Percentiles rank a stretch among this genome's conserved stretches.
Conservation (phyloP, 2,888 invertebrate species). For the Oscheius sp. region DNA sequence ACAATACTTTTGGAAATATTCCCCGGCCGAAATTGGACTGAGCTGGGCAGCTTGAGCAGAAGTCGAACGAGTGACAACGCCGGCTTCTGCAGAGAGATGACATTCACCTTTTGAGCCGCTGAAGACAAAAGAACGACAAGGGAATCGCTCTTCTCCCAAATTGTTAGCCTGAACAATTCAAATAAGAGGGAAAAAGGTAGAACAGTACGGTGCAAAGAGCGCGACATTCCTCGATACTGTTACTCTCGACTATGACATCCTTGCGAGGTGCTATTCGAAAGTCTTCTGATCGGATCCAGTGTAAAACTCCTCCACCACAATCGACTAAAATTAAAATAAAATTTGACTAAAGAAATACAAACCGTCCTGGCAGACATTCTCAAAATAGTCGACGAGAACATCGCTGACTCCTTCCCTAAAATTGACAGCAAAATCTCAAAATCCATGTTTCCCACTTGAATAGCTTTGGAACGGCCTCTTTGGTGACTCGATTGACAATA, state of each 20-base stretch:
- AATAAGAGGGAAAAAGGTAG: not conserved
- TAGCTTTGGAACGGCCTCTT: conserved; percentile 53
- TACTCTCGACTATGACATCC: conserved; percentile 67
- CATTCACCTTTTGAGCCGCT: conserved; percentile 64
- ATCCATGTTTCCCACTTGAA: conserved; percentile 48
- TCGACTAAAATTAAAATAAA: conserved; percentile 51
- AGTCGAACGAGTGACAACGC: conserved; percentile 30
- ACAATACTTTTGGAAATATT: conserved; percentile 71
- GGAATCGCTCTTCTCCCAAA: conserved; percentile 65
- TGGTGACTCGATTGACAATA: conserved; percentile 66
- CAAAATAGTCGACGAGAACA: conserved; percentile 71
- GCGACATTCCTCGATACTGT: conserved; percentile 40
- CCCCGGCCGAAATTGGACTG: conserved; percentile 61
- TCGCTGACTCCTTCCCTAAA: conserved; percentile 58
- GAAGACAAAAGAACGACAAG: conserved; percentile 68
- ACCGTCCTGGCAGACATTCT: conserved; percentile 71
- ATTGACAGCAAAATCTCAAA: conserved; percentile 10
- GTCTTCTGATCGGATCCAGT: conserved; percentile 69
- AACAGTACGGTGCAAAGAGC: conserved; percentile 47
- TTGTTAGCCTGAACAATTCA: conserved; percentile 55
- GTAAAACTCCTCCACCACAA: conserved; percentile 56
- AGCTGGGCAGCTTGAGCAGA: conserved; percentile 49
- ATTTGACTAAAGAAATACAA: conserved; percentile 4
- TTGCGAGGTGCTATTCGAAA: conserved; percentile 62
- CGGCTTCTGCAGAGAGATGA: conserved; percentile 67